Base-by-base conservation (phyloP, 2,113 vertebrate species). In the Notechis scutatus region DNA sequence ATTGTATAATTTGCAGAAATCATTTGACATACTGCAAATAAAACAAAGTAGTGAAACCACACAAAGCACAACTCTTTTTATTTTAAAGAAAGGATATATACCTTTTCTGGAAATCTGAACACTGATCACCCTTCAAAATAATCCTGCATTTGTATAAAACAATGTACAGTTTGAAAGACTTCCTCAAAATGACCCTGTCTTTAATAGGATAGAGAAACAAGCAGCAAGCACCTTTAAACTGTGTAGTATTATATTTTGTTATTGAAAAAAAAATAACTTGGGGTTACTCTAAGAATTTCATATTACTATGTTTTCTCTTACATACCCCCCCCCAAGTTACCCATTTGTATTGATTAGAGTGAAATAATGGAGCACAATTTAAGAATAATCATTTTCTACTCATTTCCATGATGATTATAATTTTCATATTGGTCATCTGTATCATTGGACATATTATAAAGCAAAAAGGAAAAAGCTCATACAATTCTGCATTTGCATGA, bases 91-190 rank as follows among this genome's bases (percentile, higher is more conserved):
- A 96, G 87, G 5, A 91, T 85, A 57, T 95, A 94, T 10, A 1
- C 93, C 50, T 95, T 94, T 93, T 26, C 69, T 94, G 93, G 74
- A 89, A 92, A 90, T 95, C 96, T 96, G 94, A 92, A 74, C 90
- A 96, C 90, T 7, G 9, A 95, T 26, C 95, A 88, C 47, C 59
- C 92, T 92, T 95, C 87, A 95, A 96, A 95, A 42, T 93, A 95
- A 57, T 1, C 29, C 91, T 91, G 56, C 14, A 91, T 95, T 96
- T 95, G 23, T 94, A 61, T 87, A 94, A 50, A 69, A 91, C 3
- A 94, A 2, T 56, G 64, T 0, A 54, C 39, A 95, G 94, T 93
- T 94, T 69, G 2, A 94, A 94, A 89, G 20, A 52, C 24, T 50
- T 86, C 34, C 50, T 29, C 61, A 14, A 90, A 90, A 15, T 29